Percentiles rank a stretch among this genome's conserved stretches.
Conservation (phyloP, 1,140 invertebrate genomes). For the Tetragonula clypearis region DNA sequence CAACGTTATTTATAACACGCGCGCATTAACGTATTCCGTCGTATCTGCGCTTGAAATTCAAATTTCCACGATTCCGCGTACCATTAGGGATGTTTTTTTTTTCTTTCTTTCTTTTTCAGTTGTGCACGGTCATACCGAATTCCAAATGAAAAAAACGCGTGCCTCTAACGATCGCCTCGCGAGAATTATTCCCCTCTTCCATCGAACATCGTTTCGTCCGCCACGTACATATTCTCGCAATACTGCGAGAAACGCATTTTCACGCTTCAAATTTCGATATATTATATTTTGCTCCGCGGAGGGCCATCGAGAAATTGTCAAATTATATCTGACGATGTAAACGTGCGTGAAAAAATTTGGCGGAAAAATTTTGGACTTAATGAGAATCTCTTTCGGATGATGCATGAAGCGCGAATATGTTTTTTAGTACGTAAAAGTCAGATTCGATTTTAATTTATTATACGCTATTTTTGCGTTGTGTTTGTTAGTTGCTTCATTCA, state of each 20-base stretch:
- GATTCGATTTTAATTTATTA: too few species aligned
- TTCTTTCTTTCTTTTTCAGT: not conserved
- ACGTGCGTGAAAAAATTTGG: too few species aligned
- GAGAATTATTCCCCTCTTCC: not conserved
- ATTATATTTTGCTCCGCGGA: not conserved
- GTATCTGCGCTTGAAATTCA: slow-evolving; percentile 38
- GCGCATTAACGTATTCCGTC: slow-evolving; percentile 23
- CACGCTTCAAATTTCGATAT: not conserved
- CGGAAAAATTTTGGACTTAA: too few species aligned
- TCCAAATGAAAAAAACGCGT: not conserved
- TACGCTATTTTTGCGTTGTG: too few species aligned
- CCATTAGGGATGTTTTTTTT: slow-evolving; percentile 13
- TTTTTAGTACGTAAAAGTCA: too few species aligned
- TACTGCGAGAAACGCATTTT: not conserved
- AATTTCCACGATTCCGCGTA: slow-evolving; percentile 26
- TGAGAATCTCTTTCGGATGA: too few species aligned
- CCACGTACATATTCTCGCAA: not conserved
- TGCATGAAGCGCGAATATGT: too few species aligned
- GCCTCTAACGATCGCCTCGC: slow-evolving; percentile 7
- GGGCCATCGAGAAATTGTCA: not conserved
- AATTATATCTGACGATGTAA: not conserved
- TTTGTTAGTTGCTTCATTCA: too few species aligned
- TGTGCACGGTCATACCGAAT: slow-evolving; percentile 16
- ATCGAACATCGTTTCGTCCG: not conserved
- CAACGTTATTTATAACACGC: slow-evolving; percentile 38